A percentile compares a stretch with the other conserved stretches of the same genome.
phyloP scores from a whole-genome alignment of 2,888 invertebrate species.

The Cylindroiulus punctatus region DNA sequence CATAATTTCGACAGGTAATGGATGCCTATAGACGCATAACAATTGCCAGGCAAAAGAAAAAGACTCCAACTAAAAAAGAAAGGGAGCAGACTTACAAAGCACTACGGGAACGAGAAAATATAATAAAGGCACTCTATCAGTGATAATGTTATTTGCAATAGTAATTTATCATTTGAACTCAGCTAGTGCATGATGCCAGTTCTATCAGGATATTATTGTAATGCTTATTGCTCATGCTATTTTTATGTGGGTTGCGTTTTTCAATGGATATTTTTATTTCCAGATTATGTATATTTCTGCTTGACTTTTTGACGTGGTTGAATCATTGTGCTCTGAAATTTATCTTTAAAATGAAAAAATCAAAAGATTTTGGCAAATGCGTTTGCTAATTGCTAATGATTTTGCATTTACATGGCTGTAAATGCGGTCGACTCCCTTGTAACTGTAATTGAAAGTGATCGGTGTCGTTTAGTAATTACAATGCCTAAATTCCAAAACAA shows the following conservation, averaged over 20 bases:
- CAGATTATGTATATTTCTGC: background rate
- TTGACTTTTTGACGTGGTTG: background rate
- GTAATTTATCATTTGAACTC: background rate
- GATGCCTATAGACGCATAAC: slow-evolving; percentile 86
- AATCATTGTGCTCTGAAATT: background rate
- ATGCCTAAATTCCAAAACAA: too few species aligned
- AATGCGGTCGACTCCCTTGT: too few species aligned
- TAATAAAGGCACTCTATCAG: slow-evolving; percentile 55
- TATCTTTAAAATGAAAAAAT: background rate
- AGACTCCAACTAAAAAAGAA: slow-evolving; percentile 80
- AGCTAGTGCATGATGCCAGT: background rate
- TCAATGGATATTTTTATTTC: background rate
- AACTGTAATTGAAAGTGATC: too few species aligned
- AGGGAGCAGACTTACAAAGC: slow-evolving; percentile 81
- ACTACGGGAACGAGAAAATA: slow-evolving; percentile 71
- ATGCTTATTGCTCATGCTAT: background rate
- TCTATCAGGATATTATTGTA: background rate
- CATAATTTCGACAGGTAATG: slow-evolving; percentile 69
- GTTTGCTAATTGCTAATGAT: background rate
- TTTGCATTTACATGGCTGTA: too few species aligned
- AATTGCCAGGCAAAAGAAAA: slow-evolving; percentile 82
- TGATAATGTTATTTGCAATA: background rate
- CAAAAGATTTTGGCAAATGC: background rate
- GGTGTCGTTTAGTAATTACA: too few species aligned
- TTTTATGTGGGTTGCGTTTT: background rate